Base-by-base conservation (phyloP, 2,888 invertebrate genomes). In the Coelopa pilipes region DNA sequence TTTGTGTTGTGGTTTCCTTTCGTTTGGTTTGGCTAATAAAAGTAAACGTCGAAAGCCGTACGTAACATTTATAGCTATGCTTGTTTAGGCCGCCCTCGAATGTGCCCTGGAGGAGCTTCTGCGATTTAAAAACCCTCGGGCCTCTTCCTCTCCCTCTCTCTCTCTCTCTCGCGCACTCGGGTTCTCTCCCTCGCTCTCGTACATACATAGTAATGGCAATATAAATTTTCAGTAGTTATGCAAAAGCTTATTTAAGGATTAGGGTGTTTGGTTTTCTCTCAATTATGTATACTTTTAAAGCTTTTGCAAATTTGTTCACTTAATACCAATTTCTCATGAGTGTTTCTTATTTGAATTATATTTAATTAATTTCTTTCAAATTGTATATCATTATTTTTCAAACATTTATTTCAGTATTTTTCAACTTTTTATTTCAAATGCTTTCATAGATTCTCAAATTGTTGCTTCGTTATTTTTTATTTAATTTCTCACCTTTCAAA, bases 261-360 rank as follows among this genome's bases (percentile, higher is more conserved):
- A 2, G 24, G 12, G 17, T 21, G 13, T 21, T 21, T 21, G 17
- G 57, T n/a, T 21, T 24, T 17, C 24, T 19, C 24, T 59, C 24
- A 59, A 21, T 19, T 59, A 59, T 59, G 57, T 59, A 59, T 59
- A 59, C 57, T 24, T 59, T 59, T 59, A 59, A 59, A 59, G 57
- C 34, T 34, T 34, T 34, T 34, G 34, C 34, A 34, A 34, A 34
- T 34, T 34, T 34, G 34, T 34, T 34, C 34, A 34, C 34, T 34
- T 34, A 34, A 34, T 34, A 34, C 34, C 34, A 34, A 34, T 34
- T 34, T 34, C 34, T 34, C 34, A 34, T 34, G 34, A 34, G 34
- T 34, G 2, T 7, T 34, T 2, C 4, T 34, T 34, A 34, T 34
- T 34, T n/a, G n/a, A n/a, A n/a, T n/a, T n/a, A n/a, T n/a, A n/a